Percentiles rank a stretch among this genome's conserved stretches.
Conservation (phyloP, 2,888 invertebrate genomes). For the Clostera curtula region DNA sequence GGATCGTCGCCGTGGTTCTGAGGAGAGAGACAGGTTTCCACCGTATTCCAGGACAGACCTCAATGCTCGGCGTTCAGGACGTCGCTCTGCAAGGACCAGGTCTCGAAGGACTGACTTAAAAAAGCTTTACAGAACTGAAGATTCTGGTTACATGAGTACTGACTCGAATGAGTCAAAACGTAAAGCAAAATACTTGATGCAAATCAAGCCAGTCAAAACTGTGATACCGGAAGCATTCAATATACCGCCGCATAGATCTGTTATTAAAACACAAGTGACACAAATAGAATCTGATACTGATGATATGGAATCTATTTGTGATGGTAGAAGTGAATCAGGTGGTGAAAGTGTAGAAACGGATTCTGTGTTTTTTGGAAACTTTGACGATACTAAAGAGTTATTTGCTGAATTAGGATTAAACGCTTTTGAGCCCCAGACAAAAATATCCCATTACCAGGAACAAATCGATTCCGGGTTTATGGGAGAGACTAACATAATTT, state of each 20-base stretch:
- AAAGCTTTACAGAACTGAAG: constrained; percentile 72
- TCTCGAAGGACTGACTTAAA: constrained; percentile 55
- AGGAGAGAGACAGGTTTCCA: constrained; percentile 55
- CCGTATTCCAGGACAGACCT: constrained; percentile 46
- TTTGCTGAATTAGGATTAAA: constrained; percentile 51
- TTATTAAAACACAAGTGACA: constrained; percentile 37
- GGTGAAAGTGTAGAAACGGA: constrained; percentile 91
- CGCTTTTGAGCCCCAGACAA: constrained; percentile 38
- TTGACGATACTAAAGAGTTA: constrained; percentile 64
- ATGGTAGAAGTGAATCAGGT: constrained; percentile 89
- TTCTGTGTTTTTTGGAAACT: constrained; percentile 88
- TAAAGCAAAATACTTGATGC: constrained; percentile 62
- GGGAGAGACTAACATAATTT: constrained; percentile 63
- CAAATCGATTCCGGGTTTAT: constrained; percentile 66
- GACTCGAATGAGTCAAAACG: constrained; percentile 81
- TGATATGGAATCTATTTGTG: constrained; percentile 84
- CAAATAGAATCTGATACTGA: constrained; percentile 77
- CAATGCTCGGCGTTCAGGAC: constrained; percentile 52
- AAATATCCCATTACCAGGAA: constrained; percentile 37
- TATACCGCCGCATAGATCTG: constrained; percentile 26
- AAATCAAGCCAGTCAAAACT: constrained; percentile 46
- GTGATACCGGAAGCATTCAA: constrained; percentile 33
- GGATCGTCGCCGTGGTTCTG: constrained; percentile 44
- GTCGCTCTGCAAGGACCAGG: constrained; percentile 55
- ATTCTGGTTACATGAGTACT: constrained; percentile 90